Percentiles rank a stretch among this genome's conserved stretches.
phyloP scores from a whole-genome alignment of 2,797 vertebrate genomes.

The Acanthiza pusilla region DNA sequence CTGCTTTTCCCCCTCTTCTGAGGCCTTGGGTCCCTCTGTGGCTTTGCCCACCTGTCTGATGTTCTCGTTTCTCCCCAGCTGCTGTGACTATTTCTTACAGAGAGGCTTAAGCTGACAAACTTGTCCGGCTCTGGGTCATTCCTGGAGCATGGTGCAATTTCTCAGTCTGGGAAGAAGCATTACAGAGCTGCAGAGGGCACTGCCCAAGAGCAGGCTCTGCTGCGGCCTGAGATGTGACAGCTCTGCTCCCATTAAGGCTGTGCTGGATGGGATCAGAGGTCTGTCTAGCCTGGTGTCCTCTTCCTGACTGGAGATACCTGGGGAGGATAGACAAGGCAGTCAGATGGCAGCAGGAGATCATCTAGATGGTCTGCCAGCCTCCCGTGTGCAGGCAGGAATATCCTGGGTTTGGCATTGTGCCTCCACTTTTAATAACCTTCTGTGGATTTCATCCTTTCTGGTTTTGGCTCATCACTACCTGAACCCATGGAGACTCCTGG shows the following conservation, averaged over 20 bases:
- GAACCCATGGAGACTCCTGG: not conserved
- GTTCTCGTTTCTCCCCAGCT: not conserved
- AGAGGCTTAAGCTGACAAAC: not conserved
- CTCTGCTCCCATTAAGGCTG: not conserved
- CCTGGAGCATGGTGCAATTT: not conserved
- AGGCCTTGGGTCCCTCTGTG: not conserved
- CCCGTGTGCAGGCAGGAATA: not conserved
- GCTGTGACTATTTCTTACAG: not conserved
- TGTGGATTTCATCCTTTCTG: not conserved
- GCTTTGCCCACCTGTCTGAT: not conserved
- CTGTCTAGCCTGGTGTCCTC: not conserved
- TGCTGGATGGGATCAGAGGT: not conserved
- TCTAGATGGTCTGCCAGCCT: not conserved
- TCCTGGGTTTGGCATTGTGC: not conserved
- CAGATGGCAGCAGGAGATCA: not conserved
- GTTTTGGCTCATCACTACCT: not conserved
- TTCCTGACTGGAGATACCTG: not conserved
- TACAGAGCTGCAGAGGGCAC: not conserved
- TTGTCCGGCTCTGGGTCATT: not conserved
- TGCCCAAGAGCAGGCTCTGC: not conserved
- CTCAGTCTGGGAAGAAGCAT: fast-evolving
- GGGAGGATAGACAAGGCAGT: not conserved
- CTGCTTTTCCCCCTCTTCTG: fast-evolving
- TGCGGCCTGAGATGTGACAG: not conserved
- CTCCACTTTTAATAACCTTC: not conserved